These are phyloP conservation scores for Monomorium pharaonis DNA, from an alignment of 1,140 invertebrate genomes.

Conservation along the genomic window DNA sequence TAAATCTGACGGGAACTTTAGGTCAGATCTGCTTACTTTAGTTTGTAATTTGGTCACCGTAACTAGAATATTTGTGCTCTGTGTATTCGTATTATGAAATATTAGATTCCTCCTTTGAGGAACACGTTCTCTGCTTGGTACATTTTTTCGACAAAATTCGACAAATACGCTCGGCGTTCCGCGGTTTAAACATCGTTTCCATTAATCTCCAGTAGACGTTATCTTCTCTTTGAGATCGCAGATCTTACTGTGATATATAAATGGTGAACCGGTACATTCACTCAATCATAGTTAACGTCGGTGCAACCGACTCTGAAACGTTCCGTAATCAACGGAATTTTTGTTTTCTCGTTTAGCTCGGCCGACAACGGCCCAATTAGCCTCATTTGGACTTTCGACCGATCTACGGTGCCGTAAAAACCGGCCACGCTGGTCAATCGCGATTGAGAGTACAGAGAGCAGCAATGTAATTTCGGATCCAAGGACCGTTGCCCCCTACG, in stretches of 20 bases:
- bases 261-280: background rate
- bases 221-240: background rate
- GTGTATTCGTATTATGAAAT: slow-evolving; percentile 37
- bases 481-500: background rate
- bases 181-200: background rate
- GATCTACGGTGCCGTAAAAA: slow-evolving; percentile 22
- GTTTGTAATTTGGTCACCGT: slow-evolving; percentile 30
- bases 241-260: background rate
- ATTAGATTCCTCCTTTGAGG: slow-evolving; percentile 34
- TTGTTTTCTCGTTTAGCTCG: background rate
- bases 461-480: slow-evolving; percentile 6
- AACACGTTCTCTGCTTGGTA: background rate
- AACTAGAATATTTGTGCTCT: slow-evolving; percentile 50
- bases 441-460: slow-evolving; percentile 12
- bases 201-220: background rate
- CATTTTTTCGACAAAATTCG: slow-evolving; percentile 14
- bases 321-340: slow-evolving; percentile 16
- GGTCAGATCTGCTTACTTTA: slow-evolving; percentile 28
- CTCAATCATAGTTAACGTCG: background rate
- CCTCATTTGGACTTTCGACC: slow-evolving; percentile 16
- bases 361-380: background rate
- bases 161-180: background rate
- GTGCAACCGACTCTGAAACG: background rate
- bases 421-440: background rate
- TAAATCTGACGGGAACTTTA: background rate